Evolutionary conservation across 2,113 vertebrate genomes (phyloP).

Genomic region (Passer montanus): DNA sequence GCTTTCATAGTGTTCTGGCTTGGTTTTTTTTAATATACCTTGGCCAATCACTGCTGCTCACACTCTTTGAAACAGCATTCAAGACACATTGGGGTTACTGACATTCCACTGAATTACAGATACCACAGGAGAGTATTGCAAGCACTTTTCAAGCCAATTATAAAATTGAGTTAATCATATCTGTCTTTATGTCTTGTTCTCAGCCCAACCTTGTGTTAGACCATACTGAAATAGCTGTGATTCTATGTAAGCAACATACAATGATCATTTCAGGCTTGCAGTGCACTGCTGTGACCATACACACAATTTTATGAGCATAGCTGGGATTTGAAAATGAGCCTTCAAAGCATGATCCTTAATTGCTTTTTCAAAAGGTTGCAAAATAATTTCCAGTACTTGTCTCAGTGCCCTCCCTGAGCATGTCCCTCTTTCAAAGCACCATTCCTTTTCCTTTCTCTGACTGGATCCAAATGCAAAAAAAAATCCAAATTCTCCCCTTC

Average conservation of each 20-base stretch:
- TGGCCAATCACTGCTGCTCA: background rate
- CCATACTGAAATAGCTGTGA: background rate
- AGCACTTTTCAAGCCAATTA: background rate
- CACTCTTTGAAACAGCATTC: background rate
- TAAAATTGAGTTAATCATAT: background rate
- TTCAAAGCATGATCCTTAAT: conserved; percentile 20
- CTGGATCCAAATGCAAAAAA: background rate
- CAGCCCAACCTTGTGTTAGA: background rate
- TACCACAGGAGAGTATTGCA: background rate
- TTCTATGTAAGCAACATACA: background rate
- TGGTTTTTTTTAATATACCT: background rate
- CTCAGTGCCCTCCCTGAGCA: background rate
- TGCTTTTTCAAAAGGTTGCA: conserved; percentile 14
- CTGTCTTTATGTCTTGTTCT: background rate
- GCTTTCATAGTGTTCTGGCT: background rate
- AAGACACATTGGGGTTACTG: background rate
- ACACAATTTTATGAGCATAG: background rate
- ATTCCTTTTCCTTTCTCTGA: background rate
- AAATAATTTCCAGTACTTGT: background rate
- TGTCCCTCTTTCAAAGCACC: background rate
- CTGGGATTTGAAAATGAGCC: background rate
- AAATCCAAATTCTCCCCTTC: background rate
- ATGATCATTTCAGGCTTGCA: background rate
- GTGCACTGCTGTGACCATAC: background rate
- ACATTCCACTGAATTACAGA: background rate